Percentiles rank a stretch among this genome's conserved stretches.
Evolutionary conservation across 2,888 invertebrate species (phyloP).

Genomic region (Sesia bembeciformis): DNA sequence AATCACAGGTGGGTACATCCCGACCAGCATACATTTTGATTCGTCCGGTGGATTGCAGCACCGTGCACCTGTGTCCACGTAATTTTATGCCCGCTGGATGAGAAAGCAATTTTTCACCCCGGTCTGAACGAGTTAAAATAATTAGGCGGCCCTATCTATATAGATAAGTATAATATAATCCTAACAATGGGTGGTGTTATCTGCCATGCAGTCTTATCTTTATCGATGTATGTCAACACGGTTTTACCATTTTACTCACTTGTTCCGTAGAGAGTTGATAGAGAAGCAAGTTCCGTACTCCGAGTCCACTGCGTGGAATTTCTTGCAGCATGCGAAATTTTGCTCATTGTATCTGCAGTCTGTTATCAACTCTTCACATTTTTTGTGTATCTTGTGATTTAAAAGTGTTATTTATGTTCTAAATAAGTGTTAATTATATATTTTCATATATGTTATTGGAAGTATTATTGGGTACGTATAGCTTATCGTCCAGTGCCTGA

Average conservation of each 20-base stretch:
- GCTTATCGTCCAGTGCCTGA: too few species aligned
- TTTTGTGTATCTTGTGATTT: slow-evolving; percentile 43
- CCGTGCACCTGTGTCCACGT: too few species aligned
- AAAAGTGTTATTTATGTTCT: neutral
- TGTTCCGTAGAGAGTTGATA: slow-evolving; percentile 69
- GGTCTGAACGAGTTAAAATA: too few species aligned
- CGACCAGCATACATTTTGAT: too few species aligned
- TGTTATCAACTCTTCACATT: slow-evolving; percentile 53
- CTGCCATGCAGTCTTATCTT: neutral
- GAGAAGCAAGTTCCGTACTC: slow-evolving; percentile 68
- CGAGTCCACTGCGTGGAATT: slow-evolving; percentile 59
- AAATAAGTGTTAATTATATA: neutral
- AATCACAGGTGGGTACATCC: too few species aligned
- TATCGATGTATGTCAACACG: slow-evolving; percentile 1
- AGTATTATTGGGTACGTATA: too few species aligned
- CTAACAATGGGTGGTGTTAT: too few species aligned
- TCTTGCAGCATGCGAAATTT: slow-evolving; percentile 63
- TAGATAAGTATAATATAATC: too few species aligned
- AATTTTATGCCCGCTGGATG: too few species aligned
- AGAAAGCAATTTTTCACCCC: too few species aligned
- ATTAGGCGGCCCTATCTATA: too few species aligned
- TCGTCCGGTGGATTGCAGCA: too few species aligned
- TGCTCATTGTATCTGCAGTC: slow-evolving; percentile 60
- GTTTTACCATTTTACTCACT: slow-evolving; percentile 27
- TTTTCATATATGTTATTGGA: neutral